phyloP scores from a whole-genome alignment of 2,797 vertebrate species.

The Limosa lapponica region DNA sequence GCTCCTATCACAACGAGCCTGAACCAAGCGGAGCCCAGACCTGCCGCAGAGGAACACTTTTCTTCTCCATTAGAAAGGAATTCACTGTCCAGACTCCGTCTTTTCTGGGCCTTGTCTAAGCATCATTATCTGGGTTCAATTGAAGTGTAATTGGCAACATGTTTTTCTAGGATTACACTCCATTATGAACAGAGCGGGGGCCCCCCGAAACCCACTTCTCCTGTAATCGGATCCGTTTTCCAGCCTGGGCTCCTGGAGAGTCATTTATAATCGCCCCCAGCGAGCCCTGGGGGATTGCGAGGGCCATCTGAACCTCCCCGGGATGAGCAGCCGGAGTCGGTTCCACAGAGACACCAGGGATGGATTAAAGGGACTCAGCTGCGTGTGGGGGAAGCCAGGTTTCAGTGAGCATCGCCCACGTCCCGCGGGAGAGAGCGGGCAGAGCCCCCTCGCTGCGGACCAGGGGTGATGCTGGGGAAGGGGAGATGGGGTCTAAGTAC shows the following conservation, averaged over 20 bases:
- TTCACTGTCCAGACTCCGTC: constrained; percentile 31
- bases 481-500: background rate
- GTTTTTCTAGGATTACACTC: constrained; percentile 66
- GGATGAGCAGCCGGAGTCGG: rapidly evolving
- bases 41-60: constrained; percentile 33
- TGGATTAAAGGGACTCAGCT: background rate
- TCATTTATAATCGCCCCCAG: background rate
- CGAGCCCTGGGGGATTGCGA: background rate
- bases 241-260: constrained; percentile 41
- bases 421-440: rapidly evolving
- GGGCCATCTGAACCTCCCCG: background rate
- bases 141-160: constrained; percentile 67
- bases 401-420: rapidly evolving
- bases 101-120: constrained; percentile 53
- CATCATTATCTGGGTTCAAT: constrained; percentile 71
- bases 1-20: background rate
- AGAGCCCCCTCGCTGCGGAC: rapidly evolving
- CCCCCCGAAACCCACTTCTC: constrained; percentile 17
- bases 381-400: rapidly evolving
- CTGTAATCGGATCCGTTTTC: constrained; percentile 35
- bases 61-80: constrained; percentile 42
- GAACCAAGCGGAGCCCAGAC: background rate
- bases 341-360: background rate
- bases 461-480: rapidly evolving
- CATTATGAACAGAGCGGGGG: constrained; percentile 36